Percentiles rank a stretch among this genome's conserved stretches.
phyloP scores from a whole-genome alignment of 2,113 vertebrate genomes.

The Lipophrys pholis region DNA sequence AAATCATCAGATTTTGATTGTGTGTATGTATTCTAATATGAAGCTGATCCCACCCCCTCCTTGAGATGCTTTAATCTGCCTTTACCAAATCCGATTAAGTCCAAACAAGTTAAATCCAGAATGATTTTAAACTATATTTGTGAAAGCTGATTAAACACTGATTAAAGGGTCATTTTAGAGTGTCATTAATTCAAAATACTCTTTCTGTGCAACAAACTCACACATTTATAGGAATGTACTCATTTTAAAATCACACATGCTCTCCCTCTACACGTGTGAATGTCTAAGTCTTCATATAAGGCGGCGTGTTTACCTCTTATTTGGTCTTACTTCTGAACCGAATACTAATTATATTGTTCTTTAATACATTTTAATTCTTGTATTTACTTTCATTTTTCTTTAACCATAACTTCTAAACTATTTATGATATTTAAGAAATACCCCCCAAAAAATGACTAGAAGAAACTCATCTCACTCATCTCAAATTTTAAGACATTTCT shows the following conservation, averaged over 20 bases:
- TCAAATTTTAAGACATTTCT: too few relatives aligned
- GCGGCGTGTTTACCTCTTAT: too few relatives aligned
- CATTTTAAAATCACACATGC: not conserved
- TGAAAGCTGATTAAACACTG: slow-evolving; percentile 42
- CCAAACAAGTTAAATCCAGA: slow-evolving; percentile 41
- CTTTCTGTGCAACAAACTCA: not conserved
- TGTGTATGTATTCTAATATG: slow-evolving; percentile 27
- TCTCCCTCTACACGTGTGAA: not conserved
- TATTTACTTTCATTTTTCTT: too few relatives aligned
- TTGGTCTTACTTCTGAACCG: too few relatives aligned
- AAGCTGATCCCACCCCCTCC: slow-evolving; percentile 31
- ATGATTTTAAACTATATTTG: slow-evolving; percentile 45
- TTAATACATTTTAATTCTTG: too few relatives aligned
- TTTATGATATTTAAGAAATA: too few relatives aligned
- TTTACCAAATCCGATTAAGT: slow-evolving; percentile 37
- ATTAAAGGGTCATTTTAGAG: slow-evolving; percentile 45
- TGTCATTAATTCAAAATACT: slow-evolving; percentile 9
- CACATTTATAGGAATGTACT: not conserved
- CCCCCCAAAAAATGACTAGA: too few relatives aligned
- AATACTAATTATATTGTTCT: too few relatives aligned
- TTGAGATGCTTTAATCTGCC: slow-evolving; percentile 34
- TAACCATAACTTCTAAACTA: too few relatives aligned
- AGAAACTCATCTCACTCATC: too few relatives aligned
- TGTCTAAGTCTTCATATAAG: too few relatives aligned
- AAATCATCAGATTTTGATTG: slow-evolving; percentile 27